A percentile compares a stretch with the other conserved stretches of the same genome.
phyloP scores from a whole-genome alignment of 2,113 vertebrate species.

The Variabilichromis moorii region DNA sequence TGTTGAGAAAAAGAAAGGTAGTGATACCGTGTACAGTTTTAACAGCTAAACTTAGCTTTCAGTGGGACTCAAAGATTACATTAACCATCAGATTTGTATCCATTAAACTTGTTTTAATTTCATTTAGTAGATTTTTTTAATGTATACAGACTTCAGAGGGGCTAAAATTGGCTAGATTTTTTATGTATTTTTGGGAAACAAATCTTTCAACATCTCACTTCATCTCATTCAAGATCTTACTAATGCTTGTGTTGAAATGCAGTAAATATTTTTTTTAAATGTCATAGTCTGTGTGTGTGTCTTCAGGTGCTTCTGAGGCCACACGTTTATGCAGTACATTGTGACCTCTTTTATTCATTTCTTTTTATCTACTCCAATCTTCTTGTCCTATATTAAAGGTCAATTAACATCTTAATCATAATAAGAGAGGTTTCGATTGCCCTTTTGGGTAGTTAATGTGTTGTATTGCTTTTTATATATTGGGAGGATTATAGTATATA shows the following conservation, averaged over 20 bases:
- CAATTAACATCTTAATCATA: background rate
- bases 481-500: background rate
- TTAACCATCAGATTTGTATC: background rate
- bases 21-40: background rate
- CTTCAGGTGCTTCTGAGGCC: background rate
- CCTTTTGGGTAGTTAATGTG: background rate
- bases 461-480: background rate
- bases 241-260: background rate
- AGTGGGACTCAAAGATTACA: background rate
- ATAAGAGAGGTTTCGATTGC: background rate
- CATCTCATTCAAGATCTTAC: background rate
- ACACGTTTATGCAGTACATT: background rate
- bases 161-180: background rate
- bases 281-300: background rate
- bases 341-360: background rate
- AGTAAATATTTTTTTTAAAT: background rate
- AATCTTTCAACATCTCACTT: background rate
- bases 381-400: background rate
- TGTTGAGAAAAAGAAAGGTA: background rate
- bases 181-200: background rate
- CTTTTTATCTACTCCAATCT: background rate
- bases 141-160: background rate
- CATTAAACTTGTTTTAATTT: background rate
- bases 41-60: background rate
- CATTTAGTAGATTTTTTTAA: background rate